phyloP scores from a whole-genome alignment of 2,888 invertebrate genomes.

The Panopea generosa region DNA sequence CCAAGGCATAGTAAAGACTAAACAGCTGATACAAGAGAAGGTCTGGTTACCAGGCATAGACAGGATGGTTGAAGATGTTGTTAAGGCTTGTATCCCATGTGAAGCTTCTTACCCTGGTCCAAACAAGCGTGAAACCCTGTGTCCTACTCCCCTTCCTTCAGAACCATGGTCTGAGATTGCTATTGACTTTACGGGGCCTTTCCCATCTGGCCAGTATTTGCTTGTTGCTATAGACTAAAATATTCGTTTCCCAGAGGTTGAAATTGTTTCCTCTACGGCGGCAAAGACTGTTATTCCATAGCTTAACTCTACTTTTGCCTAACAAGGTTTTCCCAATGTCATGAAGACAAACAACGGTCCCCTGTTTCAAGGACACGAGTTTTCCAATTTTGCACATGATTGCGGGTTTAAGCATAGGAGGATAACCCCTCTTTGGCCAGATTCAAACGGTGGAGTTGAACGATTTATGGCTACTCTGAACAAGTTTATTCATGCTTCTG shows the following conservation, averaged over 20 bases:
- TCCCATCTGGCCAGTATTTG: slow-evolving; percentile 28
- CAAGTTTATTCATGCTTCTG: slow-evolving; percentile 54
- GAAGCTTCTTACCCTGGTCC: slow-evolving; percentile 34
- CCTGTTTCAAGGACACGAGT: slow-evolving; percentile 52
- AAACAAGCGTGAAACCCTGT: slow-evolving; percentile 34
- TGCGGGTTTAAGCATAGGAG: slow-evolving; percentile 64
- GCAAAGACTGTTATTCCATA: slow-evolving; percentile 38
- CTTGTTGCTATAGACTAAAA: slow-evolving; percentile 40
- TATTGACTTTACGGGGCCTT: slow-evolving; percentile 36
- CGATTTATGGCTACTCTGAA: no score
- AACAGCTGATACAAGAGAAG: slow-evolving; percentile 54
- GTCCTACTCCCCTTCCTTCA: slow-evolving; percentile 30
- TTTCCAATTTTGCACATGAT: slow-evolving; percentile 51
- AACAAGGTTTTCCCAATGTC: slow-evolving; percentile 37
- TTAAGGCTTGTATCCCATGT: slow-evolving; percentile 56
- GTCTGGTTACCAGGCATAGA: slow-evolving; percentile 70
- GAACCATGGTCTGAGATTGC: slow-evolving; percentile 35
- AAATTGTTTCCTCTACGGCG: slow-evolving; percentile 23
- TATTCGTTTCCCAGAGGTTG: slow-evolving; percentile 37
- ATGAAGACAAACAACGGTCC: no score
- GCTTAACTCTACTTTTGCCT: slow-evolving; percentile 34
- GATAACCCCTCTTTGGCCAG: slow-evolving; percentile 60
- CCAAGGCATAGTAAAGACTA: slow-evolving; percentile 45
- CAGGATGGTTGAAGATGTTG: slow-evolving; percentile 51
- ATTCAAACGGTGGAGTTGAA: no score